Conservation (phyloP, 1,140 invertebrate genomes). For the Trissolcus basalis region DNA sequence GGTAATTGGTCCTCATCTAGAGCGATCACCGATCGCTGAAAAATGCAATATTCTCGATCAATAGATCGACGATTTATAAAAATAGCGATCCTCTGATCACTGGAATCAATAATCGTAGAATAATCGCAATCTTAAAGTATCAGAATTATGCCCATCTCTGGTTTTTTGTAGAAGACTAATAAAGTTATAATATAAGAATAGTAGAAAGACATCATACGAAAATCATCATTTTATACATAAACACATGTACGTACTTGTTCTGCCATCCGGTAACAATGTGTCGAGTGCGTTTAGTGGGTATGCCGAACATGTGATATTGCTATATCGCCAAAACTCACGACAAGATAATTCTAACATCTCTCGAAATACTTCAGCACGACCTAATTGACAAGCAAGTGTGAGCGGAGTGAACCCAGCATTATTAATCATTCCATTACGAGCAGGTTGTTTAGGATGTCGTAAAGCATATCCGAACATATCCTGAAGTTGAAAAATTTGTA, state of each 20-base stretch:
- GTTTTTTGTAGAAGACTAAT: too few species aligned
- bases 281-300: slow-evolving; percentile 97
- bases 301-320: slow-evolving; percentile 98
- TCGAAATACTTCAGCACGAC: slow-evolving; percentile 94
- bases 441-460: slow-evolving; percentile 93
- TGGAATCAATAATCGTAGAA: too few species aligned
- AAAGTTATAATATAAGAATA: too few species aligned
- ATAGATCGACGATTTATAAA: too few species aligned
- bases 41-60: too few species aligned
- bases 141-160: too few species aligned
- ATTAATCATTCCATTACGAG: slow-evolving; percentile 92
- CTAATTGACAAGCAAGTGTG: slow-evolving; percentile 96
- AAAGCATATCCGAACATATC: slow-evolving; percentile 99
- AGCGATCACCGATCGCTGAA: too few species aligned
- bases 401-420: slow-evolving; percentile 94
- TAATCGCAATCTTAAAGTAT: too few species aligned
- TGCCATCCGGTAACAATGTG: slow-evolving; percentile 93
- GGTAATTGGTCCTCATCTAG: too few species aligned
- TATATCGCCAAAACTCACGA: slow-evolving; percentile 98
- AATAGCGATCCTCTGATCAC: too few species aligned
- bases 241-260: slow-evolving; percentile 86
- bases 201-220: too few species aligned
- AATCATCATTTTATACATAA: slow-evolving; percentile 58
- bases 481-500: slow-evolving; percentile 75
- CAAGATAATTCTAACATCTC: slow-evolving; percentile 98